Conservation (phyloP, 2,797 vertebrate species). For the Acipenser transmontanus region DNA sequence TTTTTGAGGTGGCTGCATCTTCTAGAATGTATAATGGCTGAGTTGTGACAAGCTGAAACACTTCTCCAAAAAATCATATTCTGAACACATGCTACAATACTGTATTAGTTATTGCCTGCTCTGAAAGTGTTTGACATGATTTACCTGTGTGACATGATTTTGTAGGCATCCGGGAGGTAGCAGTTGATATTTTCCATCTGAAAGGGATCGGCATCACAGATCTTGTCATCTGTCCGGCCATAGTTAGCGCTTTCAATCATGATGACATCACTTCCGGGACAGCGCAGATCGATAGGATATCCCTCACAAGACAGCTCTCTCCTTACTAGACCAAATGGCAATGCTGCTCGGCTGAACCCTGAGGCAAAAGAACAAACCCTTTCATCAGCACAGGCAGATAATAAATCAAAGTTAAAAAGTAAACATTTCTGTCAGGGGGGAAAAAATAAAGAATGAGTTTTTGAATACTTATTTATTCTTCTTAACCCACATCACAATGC, state of each 20-base stretch:
- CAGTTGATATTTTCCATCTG: constrained; percentile 99
- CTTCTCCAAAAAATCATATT: background rate
- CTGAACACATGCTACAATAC: background rate
- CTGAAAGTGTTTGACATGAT: constrained; percentile 1
- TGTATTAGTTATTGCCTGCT: too few relatives aligned
- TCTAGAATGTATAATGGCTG: too few relatives aligned
- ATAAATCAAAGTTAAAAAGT: constrained; percentile 34
- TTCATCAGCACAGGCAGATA: background rate
- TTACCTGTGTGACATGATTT: constrained; percentile 99
- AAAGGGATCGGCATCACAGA: constrained; percentile 96
- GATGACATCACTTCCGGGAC: constrained; percentile 97
- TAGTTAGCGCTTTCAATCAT: constrained; percentile 98
- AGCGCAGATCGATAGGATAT: constrained; percentile 94
- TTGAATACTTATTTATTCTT: background rate
- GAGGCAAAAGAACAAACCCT: constrained; percentile 15
- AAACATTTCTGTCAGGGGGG: constrained; percentile 24
- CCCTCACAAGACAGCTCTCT: constrained; percentile 96
- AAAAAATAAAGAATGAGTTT: too few relatives aligned
- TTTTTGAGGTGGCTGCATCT: too few relatives aligned
- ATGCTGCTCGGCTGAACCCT: constrained; percentile 92
- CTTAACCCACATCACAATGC: background rate
- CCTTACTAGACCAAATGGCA: constrained; percentile 91
- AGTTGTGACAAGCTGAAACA: too few relatives aligned
- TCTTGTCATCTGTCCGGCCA: constrained; percentile 96
- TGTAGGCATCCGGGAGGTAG: constrained; percentile 97